These are phyloP conservation scores for Mormyrus iriodes DNA, from an alignment of 2,113 vertebrate genomes.

Conservation along the genomic window DNA sequence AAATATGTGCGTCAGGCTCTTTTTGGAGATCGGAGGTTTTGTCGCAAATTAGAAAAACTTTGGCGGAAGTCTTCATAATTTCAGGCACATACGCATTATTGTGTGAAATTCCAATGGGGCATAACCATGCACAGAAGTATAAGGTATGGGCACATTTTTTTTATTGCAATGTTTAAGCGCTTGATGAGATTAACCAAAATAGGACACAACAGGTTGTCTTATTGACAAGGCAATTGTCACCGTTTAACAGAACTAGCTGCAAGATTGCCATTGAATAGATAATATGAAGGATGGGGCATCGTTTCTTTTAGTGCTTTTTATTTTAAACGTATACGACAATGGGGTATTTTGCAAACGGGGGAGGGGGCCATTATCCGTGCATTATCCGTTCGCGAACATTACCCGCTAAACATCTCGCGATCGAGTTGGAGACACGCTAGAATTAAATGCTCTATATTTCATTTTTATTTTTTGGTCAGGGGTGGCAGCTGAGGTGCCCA, in stretches of 20 bases:
- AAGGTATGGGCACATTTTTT: conserved; percentile 10
- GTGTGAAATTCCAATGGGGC: not conserved
- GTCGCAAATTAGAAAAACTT: not conserved
- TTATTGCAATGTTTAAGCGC: not conserved
- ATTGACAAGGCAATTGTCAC: not conserved
- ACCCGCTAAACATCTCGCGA: not conserved
- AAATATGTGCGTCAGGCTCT: not conserved
- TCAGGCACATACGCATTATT: not conserved
- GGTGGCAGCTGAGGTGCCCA: not conserved
- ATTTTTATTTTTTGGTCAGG: not conserved
- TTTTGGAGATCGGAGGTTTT: not conserved
- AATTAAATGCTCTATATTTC: not conserved
- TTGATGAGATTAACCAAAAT: not conserved
- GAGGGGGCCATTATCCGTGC: not conserved
- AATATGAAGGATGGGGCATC: not conserved
- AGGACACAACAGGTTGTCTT: not conserved
- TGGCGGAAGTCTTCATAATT: too few relatives aligned
- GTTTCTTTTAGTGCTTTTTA: not conserved
- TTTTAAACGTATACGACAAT: not conserved
- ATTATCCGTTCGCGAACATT: not conserved
- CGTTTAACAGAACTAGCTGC: not conserved
- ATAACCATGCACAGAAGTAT: not conserved
- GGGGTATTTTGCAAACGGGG: not conserved
- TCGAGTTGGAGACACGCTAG: not conserved
- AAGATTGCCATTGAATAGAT: not conserved